Conservation (phyloP, 2,113 vertebrate genomes). For the Chaenocephalus aceratus region DNA sequence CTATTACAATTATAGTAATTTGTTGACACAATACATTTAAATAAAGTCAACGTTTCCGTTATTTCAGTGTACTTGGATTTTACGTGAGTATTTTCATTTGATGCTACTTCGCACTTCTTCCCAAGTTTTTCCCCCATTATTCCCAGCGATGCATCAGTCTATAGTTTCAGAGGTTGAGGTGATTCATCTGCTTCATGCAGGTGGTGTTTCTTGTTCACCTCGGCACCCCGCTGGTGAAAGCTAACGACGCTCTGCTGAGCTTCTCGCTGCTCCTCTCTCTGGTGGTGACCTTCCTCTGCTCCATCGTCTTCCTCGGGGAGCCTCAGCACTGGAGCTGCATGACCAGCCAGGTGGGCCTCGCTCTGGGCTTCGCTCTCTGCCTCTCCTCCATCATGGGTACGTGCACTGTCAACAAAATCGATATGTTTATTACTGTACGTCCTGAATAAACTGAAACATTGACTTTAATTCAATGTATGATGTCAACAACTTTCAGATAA, state of each 20-base stretch:
- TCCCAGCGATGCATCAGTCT: not conserved
- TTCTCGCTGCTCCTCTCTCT: slow-evolving; percentile 86
- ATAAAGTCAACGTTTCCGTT: no score
- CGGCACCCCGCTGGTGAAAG: slow-evolving; percentile 84
- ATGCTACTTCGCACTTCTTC: no score
- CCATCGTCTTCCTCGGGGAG: slow-evolving; percentile 87
- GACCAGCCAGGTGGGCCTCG: slow-evolving; percentile 86
- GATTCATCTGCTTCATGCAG: slow-evolving; percentile 27
- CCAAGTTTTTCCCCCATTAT: no score
- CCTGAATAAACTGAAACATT: no score
- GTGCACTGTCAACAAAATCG: not conserved
- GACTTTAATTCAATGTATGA: no score
- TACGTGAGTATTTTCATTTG: no score
- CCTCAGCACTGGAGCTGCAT: slow-evolving; percentile 87
- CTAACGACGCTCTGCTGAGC: slow-evolving; percentile 83
- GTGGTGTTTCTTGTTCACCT: slow-evolving; percentile 81
- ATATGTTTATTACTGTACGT: not conserved
- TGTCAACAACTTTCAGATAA: no score
- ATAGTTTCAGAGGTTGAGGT: not conserved
- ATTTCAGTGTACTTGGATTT: no score
- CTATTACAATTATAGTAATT: no score
- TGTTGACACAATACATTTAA: no score
- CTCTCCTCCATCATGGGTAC: slow-evolving; percentile 87
- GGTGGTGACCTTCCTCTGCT: slow-evolving; percentile 85
- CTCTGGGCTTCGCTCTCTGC: slow-evolving; percentile 86